A percentile compares a stretch with the other conserved stretches of the same genome.
These are phyloP conservation scores for Seriola rivoliana DNA, from an alignment of 2,113 vertebrate genomes.

Conservation along the genomic window DNA sequence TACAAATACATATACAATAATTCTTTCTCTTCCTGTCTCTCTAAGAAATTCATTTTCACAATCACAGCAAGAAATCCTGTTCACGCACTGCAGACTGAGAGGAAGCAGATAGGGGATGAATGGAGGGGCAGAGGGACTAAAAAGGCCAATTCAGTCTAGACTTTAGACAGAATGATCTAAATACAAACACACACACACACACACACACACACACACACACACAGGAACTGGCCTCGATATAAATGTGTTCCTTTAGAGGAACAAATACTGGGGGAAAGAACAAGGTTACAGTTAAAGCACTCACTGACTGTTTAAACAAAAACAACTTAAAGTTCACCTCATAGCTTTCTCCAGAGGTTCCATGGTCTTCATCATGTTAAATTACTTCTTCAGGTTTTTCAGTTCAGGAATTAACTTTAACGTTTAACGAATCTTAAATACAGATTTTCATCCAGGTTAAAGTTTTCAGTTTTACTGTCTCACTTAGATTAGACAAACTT, in stretches of 20 bases:
- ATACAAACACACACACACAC: not conserved
- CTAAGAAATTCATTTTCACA: not conserved
- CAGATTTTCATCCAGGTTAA: no score
- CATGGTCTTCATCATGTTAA: no score
- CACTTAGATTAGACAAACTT: no score
- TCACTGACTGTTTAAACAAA: no score
- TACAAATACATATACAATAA: not conserved
- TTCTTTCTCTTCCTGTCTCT: not conserved
- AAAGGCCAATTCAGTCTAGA: not conserved
- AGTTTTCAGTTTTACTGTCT: no score
- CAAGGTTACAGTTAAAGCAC: not conserved
- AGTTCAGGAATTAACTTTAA: no score
- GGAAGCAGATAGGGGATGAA: not conserved
- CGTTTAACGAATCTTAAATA: no score
- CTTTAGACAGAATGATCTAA: not conserved
- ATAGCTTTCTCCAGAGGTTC: no score
- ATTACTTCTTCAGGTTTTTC: no score
- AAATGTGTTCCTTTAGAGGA: not conserved
- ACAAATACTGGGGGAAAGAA: not conserved
- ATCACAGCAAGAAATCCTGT: slow-evolving; percentile 13
- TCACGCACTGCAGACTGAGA: not conserved
- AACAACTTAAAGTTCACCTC: no score
- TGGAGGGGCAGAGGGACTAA: not conserved
- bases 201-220: no score
- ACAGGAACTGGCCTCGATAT: not conserved